phyloP scores from a whole-genome alignment of 2,797 vertebrate species.

The Chiroxiphia lanceolata region DNA sequence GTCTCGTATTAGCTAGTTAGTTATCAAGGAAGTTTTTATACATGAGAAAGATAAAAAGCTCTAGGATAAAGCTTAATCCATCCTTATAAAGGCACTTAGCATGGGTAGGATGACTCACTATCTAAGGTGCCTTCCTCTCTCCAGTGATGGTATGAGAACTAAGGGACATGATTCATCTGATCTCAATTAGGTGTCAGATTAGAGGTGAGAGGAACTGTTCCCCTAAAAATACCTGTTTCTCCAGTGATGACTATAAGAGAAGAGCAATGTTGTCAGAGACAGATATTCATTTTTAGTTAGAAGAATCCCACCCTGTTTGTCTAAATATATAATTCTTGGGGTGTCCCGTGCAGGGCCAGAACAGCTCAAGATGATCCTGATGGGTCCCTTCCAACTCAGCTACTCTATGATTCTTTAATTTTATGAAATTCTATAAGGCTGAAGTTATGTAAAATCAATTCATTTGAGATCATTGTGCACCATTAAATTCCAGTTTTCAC shows the following conservation, averaged over 20 bases:
- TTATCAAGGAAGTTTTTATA: neutral
- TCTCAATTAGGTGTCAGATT: neutral
- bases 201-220: neutral
- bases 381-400: neutral
- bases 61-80: neutral
- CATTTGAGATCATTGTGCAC: neutral
- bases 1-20: neutral
- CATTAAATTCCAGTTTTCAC: neutral
- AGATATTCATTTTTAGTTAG: neutral
- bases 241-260: neutral
- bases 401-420: neutral
- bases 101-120: neutral
- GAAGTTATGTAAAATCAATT: neutral
- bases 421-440: neutral
- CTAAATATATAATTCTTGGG: neutral
- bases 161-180: neutral
- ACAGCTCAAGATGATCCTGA: neutral
- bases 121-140: neutral
- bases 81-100: neutral
- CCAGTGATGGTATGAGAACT: neutral
- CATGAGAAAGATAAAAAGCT: neutral
- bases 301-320: neutral
- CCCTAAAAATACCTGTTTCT: neutral
- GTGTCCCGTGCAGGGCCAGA: neutral
- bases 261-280: neutral